phyloP scores from a whole-genome alignment of 2,888 invertebrate genomes.

The Nephrotoma flavescens region DNA sequence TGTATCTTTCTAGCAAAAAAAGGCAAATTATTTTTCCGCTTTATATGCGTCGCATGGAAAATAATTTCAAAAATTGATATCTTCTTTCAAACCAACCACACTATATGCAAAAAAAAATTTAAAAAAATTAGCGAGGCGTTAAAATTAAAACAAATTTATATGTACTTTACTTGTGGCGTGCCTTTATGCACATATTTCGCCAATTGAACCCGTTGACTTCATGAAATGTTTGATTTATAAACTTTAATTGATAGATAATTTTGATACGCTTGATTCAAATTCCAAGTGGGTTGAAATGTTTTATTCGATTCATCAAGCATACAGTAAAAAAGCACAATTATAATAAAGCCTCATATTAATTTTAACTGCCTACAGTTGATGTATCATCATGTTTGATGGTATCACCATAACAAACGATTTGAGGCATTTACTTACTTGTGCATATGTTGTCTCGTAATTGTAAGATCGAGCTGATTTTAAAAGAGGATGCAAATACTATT shows the following conservation, averaged over 20 bases:
- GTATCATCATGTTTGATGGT: too few species aligned
- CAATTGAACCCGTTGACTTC: not conserved
- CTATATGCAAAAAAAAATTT: not conserved
- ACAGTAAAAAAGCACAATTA: not conserved
- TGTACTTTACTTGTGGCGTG: not conserved
- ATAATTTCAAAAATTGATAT: not conserved
- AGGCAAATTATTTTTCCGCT: not conserved
- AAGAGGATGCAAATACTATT: not conserved
- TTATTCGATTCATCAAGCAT: not conserved
- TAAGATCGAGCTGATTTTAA: not conserved
- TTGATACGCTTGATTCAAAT: not conserved
- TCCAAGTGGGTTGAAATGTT: not conserved
- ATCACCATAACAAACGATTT: not conserved
- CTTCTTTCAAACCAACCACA: not conserved
- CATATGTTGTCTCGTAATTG: not conserved
- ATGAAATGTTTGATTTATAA: not conserved
- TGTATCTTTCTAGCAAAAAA: not conserved
- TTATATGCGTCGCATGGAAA: not conserved
- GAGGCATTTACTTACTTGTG: not conserved
- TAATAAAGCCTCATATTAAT: not conserved
- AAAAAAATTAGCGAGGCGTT: not conserved
- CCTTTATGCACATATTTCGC: not conserved
- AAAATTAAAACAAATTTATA: not conserved
- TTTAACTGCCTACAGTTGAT: too few species aligned
- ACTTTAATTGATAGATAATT: not conserved